Evolutionary conservation across 2,113 vertebrate genomes (phyloP).

Genomic region (Ceyx cyanopectus): DNA sequence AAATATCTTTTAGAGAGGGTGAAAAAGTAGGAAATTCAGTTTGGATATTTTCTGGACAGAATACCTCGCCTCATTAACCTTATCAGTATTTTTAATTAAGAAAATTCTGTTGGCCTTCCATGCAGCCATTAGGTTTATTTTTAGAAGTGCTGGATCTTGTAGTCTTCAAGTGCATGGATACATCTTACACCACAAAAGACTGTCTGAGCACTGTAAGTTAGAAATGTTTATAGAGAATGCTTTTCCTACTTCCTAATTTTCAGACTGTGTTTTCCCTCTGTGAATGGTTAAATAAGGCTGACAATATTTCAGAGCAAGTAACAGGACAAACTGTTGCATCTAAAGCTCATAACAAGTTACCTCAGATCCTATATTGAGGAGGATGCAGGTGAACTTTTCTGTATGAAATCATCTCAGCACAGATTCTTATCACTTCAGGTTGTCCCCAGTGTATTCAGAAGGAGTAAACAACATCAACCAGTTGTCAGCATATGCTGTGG

Average conservation of each 20-base stretch:
- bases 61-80: not conserved
- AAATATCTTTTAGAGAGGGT: not conserved
- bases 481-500: not conserved
- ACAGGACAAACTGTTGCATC: not conserved
- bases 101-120: not conserved
- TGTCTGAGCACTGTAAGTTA: not conserved
- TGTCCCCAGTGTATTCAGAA: not conserved
- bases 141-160: not conserved
- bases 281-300: not conserved
- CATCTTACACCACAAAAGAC: not conserved
- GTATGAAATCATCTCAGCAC: not conserved
- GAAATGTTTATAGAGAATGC: not conserved
- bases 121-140: not conserved
- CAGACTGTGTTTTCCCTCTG: not conserved
- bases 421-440: not conserved
- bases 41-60: not conserved
- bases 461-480: not conserved
- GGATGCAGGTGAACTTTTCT: not conserved
- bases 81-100: not conserved
- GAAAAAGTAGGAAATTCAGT: constrained; percentile 8
- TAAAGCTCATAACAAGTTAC: not conserved
- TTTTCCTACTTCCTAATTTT: not conserved
- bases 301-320: constrained; percentile 21
- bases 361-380: not conserved
- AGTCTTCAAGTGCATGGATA: not conserved